A percentile compares a stretch with the other conserved stretches of the same genome.
Evolutionary conservation across 2,888 invertebrate genomes (phyloP).

Genomic region (Pemphredon lugubris): DNA sequence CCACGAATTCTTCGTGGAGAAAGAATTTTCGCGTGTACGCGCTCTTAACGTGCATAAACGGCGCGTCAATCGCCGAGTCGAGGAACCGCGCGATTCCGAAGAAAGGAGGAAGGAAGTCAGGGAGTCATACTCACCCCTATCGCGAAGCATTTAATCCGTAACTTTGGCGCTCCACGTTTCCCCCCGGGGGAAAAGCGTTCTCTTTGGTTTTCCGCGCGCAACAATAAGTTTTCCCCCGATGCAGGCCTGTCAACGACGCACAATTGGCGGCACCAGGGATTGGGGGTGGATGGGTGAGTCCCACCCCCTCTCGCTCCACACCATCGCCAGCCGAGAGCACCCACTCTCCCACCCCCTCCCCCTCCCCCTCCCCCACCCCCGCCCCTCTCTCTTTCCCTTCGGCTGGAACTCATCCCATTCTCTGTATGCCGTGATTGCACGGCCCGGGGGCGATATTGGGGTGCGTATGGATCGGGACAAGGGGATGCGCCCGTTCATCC

Average conservation of each 20-base stretch:
- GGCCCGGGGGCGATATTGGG: slow-evolving; percentile 78
- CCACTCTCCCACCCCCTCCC: slow-evolving; percentile 23
- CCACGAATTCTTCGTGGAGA: slow-evolving; percentile 52
- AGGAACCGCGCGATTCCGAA: slow-evolving; percentile 33
- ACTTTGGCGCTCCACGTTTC: slow-evolving; percentile 73
- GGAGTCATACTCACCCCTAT: slow-evolving; percentile 50
- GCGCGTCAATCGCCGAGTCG: slow-evolving; percentile 30
- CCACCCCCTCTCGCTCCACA: slow-evolving; percentile 41
- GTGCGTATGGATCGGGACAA: slow-evolving; percentile 73
- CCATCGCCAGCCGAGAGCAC: slow-evolving; percentile 40
- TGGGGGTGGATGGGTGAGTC: slow-evolving; percentile 41
- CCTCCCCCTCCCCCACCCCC: too few relatives aligned
- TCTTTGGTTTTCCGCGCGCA: slow-evolving; percentile 73
- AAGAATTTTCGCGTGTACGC: slow-evolving; percentile 36
- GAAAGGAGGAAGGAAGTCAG: slow-evolving; percentile 54
- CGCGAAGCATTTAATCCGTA: slow-evolving; percentile 74
- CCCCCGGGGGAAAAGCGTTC: slow-evolving; percentile 65
- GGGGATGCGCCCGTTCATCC: slow-evolving; percentile 62
- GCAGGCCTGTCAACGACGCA: slow-evolving; percentile 77
- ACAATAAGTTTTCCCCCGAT: slow-evolving; percentile 77
- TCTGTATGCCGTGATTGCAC: slow-evolving; percentile 78
- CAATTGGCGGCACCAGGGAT: slow-evolving; percentile 72
- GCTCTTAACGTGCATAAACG: slow-evolving; percentile 11
- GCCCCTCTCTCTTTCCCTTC: slow-evolving; percentile 26
- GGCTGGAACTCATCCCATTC: slow-evolving; percentile 75